phyloP scores from a whole-genome alignment of 2,797 vertebrate species.

The Eleutherodactylus coqui region DNA sequence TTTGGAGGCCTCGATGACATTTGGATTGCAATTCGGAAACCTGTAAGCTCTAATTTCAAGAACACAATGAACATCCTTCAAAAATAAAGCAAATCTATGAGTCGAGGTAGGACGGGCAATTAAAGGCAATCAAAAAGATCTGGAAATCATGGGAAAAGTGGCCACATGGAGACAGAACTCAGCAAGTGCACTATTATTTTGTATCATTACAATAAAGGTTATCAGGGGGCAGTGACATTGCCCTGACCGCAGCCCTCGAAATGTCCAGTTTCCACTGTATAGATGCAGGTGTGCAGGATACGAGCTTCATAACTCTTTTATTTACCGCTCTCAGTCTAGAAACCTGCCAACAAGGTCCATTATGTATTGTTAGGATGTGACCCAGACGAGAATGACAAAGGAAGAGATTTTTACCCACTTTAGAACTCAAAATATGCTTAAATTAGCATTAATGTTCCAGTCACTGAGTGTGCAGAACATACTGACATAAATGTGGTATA shows the following conservation, averaged over 20 bases:
- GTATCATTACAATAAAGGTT: conserved; percentile 59
- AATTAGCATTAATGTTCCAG: conserved; percentile 20
- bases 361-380: conserved; percentile 54
- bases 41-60: conserved; percentile 34
- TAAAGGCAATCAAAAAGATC: conserved; percentile 15
- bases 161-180: not conserved
- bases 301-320: conserved; percentile 25
- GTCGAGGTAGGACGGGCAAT: conserved; percentile 8
- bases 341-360: conserved; percentile 37
- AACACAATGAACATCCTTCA: conserved; percentile 38
- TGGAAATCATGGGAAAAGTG: conserved; percentile 64
- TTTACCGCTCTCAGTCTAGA: conserved; percentile 34
- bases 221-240: conserved; percentile 48
- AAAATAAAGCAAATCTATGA: conserved; percentile 18
- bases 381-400: conserved; percentile 44
- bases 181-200: not conserved
- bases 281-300: conserved; percentile 60
- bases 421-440: conserved; percentile 38
- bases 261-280: conserved; percentile 43
- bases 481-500: not conserved
- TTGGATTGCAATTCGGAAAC: conserved; percentile 26
- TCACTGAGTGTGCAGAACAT: not conserved
- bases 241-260: not conserved
- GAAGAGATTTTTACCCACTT: conserved; percentile 11
- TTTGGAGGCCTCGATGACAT: conserved; percentile 23